These are phyloP conservation scores for Cactoblastis cactorum DNA, from an alignment of 2,888 invertebrate genomes.

Conservation along the genomic window DNA sequence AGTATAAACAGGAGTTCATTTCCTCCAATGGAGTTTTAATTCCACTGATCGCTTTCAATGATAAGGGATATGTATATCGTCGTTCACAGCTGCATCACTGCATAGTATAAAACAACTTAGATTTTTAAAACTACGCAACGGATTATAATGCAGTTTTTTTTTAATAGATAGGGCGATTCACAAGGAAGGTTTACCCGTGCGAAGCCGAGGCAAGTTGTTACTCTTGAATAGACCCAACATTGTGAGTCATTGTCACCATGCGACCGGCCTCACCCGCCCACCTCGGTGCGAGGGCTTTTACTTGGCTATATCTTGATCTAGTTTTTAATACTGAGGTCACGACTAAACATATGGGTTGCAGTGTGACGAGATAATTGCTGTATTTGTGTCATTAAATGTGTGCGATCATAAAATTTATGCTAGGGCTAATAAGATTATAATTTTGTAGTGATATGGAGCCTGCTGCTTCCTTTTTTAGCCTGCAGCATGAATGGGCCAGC, in stretches of 20 bases:
- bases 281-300: conserved; percentile 26
- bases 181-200: too few species aligned
- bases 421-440: too few species aligned
- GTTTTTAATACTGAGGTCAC: conserved; percentile 3
- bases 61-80: background rate
- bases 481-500: too few species aligned
- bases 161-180: too few species aligned
- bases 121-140: too few species aligned
- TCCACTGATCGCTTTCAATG: background rate
- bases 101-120: too few species aligned
- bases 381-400: background rate
- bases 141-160: too few species aligned
- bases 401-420: too few species aligned
- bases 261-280: conserved; percentile 12
- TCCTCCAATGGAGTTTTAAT: background rate
- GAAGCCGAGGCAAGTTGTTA: too few species aligned
- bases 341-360: background rate
- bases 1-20: background rate
- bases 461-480: too few species aligned
- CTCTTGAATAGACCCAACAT: conserved; percentile 6
- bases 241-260: conserved; percentile 8
- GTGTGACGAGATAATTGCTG: background rate
- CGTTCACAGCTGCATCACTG: background rate
- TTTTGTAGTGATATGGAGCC: too few species aligned
- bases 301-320: conserved; percentile 16